Evolutionary conservation across 2,113 vertebrate genomes (phyloP).

Genomic region (Calidris pugnax): DNA sequence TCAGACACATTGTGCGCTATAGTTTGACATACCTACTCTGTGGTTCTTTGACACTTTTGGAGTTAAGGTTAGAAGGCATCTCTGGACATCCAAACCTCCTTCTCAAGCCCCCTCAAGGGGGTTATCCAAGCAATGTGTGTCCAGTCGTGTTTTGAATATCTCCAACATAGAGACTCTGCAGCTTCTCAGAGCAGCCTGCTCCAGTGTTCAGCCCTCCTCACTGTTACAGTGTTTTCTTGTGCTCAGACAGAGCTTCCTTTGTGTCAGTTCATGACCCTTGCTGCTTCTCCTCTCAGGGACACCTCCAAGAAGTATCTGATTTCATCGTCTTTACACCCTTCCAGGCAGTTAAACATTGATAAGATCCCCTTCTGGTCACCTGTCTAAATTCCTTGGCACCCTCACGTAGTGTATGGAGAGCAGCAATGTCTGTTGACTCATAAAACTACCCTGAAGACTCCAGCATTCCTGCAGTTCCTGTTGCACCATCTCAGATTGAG

Average conservation of each 20-base stretch:
- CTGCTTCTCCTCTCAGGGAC: background rate
- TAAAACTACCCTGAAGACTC: background rate
- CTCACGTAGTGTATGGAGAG: background rate
- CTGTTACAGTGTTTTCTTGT: background rate
- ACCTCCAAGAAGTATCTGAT: background rate
- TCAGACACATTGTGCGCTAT: rapidly evolving
- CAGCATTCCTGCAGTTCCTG: background rate
- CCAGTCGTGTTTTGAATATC: rapidly evolving
- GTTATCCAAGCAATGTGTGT: background rate
- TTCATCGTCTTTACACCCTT: background rate
- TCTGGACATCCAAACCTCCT: background rate
- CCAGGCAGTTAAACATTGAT: background rate
- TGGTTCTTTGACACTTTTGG: no score
- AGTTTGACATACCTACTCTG: background rate
- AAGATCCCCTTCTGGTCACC: background rate
- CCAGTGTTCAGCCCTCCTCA: background rate
- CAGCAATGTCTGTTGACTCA: background rate
- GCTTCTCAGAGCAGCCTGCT: background rate
- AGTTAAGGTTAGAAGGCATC: background rate
- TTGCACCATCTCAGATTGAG: background rate
- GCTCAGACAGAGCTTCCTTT: background rate
- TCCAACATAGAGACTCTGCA: background rate
- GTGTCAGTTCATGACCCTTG: background rate
- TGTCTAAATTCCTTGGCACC: background rate
- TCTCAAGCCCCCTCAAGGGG: rapidly evolving